Percentiles rank a stretch among this genome's conserved stretches.
Evolutionary conservation across 2,797 vertebrate species (phyloP).

Genomic region (Phrynocephalus forsythii): DNA sequence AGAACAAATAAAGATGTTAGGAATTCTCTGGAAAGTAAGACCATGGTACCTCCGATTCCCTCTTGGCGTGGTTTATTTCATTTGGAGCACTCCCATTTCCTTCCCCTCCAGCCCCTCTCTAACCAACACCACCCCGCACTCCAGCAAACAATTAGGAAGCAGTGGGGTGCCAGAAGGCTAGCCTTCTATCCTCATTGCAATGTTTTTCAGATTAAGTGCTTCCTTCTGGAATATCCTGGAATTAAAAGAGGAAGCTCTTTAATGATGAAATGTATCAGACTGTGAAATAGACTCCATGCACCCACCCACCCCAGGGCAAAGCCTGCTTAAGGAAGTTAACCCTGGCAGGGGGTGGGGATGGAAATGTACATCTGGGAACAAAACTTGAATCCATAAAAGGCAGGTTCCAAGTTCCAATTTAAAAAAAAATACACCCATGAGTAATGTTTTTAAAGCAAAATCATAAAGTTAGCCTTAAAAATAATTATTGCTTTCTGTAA

Average conservation of each 20-base stretch:
- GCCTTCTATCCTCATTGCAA: constrained; percentile 31
- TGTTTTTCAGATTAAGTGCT: constrained; percentile 31
- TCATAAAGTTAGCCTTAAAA: not conserved
- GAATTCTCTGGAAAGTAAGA: constrained; percentile 30
- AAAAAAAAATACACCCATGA: not conserved
- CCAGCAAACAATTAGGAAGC: constrained; percentile 4
- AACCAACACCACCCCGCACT: not conserved
- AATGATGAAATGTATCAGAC: constrained; percentile 29
- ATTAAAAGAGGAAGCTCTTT: constrained; percentile 5
- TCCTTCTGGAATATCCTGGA: constrained; percentile 40
- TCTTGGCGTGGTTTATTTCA: constrained; percentile 23
- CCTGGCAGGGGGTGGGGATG: not conserved
- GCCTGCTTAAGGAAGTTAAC: not conserved
- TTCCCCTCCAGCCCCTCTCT: not conserved
- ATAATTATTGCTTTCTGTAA: not conserved
- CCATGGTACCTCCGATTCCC: constrained; percentile 22
- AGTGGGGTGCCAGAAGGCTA: constrained; percentile 5
- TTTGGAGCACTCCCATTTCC: not conserved
- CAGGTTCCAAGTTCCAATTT: not conserved
- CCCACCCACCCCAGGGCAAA: not conserved
- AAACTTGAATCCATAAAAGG: not conserved
- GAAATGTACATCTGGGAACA: not conserved
- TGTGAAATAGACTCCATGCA: constrained; percentile 22
- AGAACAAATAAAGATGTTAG: constrained; percentile 46
- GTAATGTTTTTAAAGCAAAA: not conserved